Conservation (phyloP, 2,888 invertebrate genomes). For the Volucella zonaria region DNA sequence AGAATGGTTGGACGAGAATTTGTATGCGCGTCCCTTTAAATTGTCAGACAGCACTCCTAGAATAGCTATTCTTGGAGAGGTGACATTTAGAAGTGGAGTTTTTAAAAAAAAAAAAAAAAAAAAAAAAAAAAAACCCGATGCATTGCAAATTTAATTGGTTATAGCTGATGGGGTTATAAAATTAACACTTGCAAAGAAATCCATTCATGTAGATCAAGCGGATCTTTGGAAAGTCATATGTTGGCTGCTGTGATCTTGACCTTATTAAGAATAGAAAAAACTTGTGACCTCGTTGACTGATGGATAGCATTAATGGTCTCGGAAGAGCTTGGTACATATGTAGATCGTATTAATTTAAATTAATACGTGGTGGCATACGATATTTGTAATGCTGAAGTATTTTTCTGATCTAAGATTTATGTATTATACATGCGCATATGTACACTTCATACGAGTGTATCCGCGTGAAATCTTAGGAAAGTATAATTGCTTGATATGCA, state of each 20-base stretch:
- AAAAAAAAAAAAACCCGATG: constrained; percentile 27
- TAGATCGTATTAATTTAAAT: too few relatives aligned
- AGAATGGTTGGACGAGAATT: constrained; percentile 5
- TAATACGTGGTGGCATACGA: too few relatives aligned
- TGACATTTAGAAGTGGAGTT: constrained; percentile 56
- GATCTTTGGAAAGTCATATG: constrained; percentile 4
- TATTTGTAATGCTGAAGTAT: too few relatives aligned
- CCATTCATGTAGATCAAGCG: constrained; percentile 15
- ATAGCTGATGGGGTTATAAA: constrained; percentile 44
- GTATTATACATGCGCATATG: too few relatives aligned
- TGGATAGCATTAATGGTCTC: too few relatives aligned
- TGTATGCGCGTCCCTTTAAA: constrained; percentile 47
- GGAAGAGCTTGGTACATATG: too few relatives aligned
- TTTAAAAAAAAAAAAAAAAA: constrained; percentile 3
- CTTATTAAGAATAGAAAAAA: background rate
- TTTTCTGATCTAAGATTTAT: too few relatives aligned
- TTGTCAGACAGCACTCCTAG: constrained; percentile 58
- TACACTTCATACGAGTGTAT: too few relatives aligned
- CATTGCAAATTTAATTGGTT: constrained; percentile 50
- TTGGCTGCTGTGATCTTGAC: constrained; percentile 9
- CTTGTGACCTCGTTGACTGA: too few relatives aligned
- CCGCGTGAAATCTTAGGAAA: too few relatives aligned
- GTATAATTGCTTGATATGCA: too few relatives aligned
- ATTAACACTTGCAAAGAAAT: constrained; percentile 59
- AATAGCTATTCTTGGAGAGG: constrained; percentile 52